Conservation (phyloP, 2,113 vertebrate species). For the Dromaius novaehollandiae region DNA sequence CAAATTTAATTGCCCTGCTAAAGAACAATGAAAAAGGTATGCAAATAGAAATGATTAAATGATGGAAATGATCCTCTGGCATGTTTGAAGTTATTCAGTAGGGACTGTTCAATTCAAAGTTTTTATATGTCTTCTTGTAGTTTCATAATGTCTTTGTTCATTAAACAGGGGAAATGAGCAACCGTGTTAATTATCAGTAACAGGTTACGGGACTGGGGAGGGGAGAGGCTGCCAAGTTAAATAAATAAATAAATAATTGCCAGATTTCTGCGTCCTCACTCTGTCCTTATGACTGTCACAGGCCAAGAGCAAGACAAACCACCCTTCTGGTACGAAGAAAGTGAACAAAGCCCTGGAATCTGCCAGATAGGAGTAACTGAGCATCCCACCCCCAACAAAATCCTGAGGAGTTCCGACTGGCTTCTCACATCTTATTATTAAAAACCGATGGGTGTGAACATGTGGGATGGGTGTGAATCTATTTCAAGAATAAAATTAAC, state of each 20-base stretch:
- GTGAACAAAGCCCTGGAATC: neutral
- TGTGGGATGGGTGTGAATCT: neutral
- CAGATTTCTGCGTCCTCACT: neutral
- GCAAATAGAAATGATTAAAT: neutral
- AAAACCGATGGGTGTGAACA: neutral
- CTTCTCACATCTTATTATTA: neutral
- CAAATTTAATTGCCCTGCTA: neutral
- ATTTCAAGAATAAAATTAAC: neutral
- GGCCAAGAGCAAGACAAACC: neutral
- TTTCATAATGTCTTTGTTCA: neutral
- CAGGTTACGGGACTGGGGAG: neutral
- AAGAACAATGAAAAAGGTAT: neutral
- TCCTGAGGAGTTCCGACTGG: neutral
- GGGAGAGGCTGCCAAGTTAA: neutral
- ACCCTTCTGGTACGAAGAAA: neutral
- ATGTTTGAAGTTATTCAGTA: neutral
- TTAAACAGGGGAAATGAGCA: neutral
- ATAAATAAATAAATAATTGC: neutral
- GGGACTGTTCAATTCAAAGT: neutral
- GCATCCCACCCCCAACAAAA: constrained; percentile 29
- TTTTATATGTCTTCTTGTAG: neutral
- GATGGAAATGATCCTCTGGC: neutral
- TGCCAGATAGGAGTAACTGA: neutral
- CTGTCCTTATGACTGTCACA: neutral
- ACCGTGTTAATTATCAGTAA: neutral